These are phyloP conservation scores for Ornithoptera alexandrae DNA, from an alignment of 2,888 invertebrate species.

Conservation along the genomic window DNA sequence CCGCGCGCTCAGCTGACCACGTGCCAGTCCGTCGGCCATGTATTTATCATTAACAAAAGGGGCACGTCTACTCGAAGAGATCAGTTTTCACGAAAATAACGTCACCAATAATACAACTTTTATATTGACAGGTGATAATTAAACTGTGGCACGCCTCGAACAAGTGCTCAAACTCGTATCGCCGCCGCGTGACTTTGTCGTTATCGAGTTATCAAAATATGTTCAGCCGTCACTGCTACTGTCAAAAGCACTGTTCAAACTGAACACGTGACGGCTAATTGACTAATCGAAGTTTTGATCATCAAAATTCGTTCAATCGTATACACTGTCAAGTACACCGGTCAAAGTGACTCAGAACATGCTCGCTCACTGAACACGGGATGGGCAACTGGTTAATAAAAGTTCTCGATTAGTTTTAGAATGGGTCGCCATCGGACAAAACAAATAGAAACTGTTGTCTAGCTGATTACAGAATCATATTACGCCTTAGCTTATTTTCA, in stretches of 20 bases:
- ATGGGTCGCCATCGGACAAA: neutral
- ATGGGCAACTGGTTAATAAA: neutral
- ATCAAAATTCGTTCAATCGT: neutral
- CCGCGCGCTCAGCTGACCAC: constrained; percentile 40
- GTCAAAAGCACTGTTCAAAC: neutral
- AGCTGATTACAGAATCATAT: neutral
- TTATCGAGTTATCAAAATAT: constrained; percentile 25
- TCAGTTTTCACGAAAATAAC: constrained; percentile 11
- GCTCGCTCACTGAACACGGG: neutral
- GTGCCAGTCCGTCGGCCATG: constrained; percentile 35
- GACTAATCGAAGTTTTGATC: constrained; percentile 1
- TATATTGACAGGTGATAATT: constrained; percentile 7
- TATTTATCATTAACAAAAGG: constrained; percentile 26
- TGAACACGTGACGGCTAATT: neutral
- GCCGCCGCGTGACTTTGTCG: constrained; percentile 18
- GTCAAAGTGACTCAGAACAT: too few relatives aligned
- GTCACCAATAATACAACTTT: constrained; percentile 15
- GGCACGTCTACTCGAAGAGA: constrained; percentile 20
- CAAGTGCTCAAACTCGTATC: constrained; percentile 11
- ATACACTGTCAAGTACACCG: too few relatives aligned
- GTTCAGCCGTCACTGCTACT: constrained; percentile 2
- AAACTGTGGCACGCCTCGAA: constrained; percentile 16
- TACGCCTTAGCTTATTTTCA: neutral
- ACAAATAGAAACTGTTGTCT: neutral
- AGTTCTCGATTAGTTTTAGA: constrained; percentile 1